Evolutionary conservation across 2,113 vertebrate genomes (phyloP), one percentile per base, ranked within the genome.

Genomic region (Syngnathus scovelli): DNA sequence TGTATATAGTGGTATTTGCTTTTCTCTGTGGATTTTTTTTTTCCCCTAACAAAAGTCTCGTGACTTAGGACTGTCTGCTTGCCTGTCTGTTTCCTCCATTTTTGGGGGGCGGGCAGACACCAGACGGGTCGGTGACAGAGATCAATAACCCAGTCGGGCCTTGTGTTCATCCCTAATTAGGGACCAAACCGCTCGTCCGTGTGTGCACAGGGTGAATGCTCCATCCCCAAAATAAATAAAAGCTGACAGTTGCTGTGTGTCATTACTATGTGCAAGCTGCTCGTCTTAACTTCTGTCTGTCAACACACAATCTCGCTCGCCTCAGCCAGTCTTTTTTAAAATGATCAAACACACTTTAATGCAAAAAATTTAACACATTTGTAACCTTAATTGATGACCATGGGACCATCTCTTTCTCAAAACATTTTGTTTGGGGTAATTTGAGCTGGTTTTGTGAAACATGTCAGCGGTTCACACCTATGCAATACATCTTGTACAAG

Each of bases 61-160:
- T 68, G 74, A 76, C 46, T 80, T 79, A 76, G 77, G 83, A 66
- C 78, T 76, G 74, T 73, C 76, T 78, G 2, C 39, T 67, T 67
- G 33, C 6, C 70, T 61, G 48, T 46, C 68, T 68, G 10, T 49
- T 56, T 59, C 39, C 44, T 59, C 74, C 64, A 43, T 71, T 68
- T 67, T 16, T 6, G 52, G 23, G n/a, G 52, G n/a, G 52, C 86
- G 75, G 75, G 76, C 84, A 88, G 85, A 84, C 87, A 76, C 87
- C 82, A 88, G 85, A 87, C 86, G 43, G 76, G 83, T 87, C 82
- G 85, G 83, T 90, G 91, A 90, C 90, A 83, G 76, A 84, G 90
- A 91, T 92, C 91, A 90, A 92, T 92, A 92, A 92, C 85, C 77
- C 91, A 90, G 90, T 88, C 83, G 87, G 39, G 85, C 87, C 90